Conservation (phyloP, 2,113 vertebrate species). For the Strix uralensis region DNA sequence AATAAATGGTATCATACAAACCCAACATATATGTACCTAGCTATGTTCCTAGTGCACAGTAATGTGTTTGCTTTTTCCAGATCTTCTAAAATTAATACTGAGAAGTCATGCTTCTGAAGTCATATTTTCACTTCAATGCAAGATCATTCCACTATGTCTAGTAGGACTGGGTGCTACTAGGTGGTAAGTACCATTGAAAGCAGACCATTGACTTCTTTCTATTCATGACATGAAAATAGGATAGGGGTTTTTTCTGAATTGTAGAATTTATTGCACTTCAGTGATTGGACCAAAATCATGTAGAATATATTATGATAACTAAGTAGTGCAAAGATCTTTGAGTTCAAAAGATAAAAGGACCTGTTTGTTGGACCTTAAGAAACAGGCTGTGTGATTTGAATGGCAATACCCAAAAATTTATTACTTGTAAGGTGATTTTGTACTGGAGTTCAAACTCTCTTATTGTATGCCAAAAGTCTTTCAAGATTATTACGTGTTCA, state of each 20-base stretch:
- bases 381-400: background rate
- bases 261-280: background rate
- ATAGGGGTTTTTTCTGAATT: rapidly evolving
- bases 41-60: background rate
- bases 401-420: background rate
- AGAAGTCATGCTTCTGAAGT: background rate
- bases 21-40: background rate
- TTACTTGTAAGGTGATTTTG: background rate
- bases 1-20: background rate
- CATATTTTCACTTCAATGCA: background rate
- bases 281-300: background rate
- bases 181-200: background rate
- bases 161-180: background rate
- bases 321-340: background rate
- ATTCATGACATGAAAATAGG: background rate
- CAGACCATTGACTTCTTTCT: background rate
- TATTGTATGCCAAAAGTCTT: background rate
- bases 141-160: background rate
- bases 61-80: background rate
- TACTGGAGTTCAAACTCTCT: background rate
- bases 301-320: background rate
- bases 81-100: background rate
- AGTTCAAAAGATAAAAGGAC: background rate
- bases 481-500: background rate
- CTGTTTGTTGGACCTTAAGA: background rate